Conservation (phyloP, 2,888 invertebrate genomes). For the Caenorhabditis sulstoni region DNA sequence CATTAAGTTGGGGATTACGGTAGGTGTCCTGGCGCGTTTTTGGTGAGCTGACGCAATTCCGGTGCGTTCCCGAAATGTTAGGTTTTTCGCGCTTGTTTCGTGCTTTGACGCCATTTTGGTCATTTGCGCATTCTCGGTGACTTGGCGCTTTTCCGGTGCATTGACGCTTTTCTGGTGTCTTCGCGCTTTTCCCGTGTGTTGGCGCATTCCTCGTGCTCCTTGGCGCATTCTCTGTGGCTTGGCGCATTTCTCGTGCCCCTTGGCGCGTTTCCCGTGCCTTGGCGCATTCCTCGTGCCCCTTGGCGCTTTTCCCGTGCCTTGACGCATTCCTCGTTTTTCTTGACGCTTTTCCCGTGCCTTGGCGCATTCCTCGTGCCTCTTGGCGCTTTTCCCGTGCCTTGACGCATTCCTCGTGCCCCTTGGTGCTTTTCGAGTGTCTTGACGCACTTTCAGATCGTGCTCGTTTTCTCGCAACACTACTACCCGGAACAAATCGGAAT, state of each 20-base stretch:
- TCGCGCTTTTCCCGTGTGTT: no score
- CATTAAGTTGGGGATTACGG: slow-evolving; percentile 53
- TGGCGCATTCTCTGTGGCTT: no score
- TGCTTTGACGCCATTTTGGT: background rate
- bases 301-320: no score
- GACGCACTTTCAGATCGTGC: slow-evolving; percentile 49
- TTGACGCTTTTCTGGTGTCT: background rate
- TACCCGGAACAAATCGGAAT: slow-evolving; percentile 64
- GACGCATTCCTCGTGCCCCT: slow-evolving; percentile 21
- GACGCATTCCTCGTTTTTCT: no score
- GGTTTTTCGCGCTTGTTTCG: background rate
- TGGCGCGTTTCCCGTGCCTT: no score
- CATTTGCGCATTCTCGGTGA: background rate
- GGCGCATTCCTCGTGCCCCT: no score
- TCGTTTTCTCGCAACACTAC: slow-evolving; percentile 66
- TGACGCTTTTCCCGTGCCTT: slow-evolving; percentile 1
- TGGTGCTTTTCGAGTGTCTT: background rate
- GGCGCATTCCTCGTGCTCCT: no score
- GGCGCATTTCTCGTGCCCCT: no score
- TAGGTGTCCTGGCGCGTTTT: slow-evolving; percentile 4
- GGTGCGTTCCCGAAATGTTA: background rate
- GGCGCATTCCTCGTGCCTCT: no score
- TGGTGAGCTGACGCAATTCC: background rate
- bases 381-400: slow-evolving; percentile 13
- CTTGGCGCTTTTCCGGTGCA: background rate